Evolutionary conservation across 2,797 vertebrate genomes (phyloP).

Genomic region (Aplochiton taeniatus): DNA sequence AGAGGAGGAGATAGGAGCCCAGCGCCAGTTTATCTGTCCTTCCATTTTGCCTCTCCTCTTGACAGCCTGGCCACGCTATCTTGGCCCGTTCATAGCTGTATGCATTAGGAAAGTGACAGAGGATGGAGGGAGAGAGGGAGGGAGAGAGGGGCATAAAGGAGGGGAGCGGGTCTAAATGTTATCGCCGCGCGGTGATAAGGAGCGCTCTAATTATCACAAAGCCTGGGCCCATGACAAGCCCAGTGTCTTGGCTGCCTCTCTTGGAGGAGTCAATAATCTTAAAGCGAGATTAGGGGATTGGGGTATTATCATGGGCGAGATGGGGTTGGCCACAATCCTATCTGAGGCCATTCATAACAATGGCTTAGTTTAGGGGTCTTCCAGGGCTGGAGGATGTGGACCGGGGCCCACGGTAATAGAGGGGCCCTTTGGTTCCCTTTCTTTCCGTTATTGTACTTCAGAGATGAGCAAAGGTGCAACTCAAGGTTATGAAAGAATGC

Average conservation of each 20-base stretch:
- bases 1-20: too few relatives aligned
- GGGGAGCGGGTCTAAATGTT: constrained; percentile 67
- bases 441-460: too few relatives aligned
- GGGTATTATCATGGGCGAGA: constrained; percentile 23
- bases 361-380: constrained; percentile 6
- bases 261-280: constrained; percentile 45
- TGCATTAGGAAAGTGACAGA: constrained; percentile 54
- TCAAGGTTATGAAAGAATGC: background rate
- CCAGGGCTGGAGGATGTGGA: background rate
- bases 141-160: constrained; percentile 15
- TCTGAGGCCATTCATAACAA: constrained; percentile 1
- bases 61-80: constrained; percentile 55
- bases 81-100: constrained; percentile 61
- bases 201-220: constrained; percentile 72
- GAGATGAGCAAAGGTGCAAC: too few relatives aligned
- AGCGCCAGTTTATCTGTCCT: constrained; percentile 13
- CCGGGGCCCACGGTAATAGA: constrained; percentile 11
- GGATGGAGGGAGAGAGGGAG: background rate
- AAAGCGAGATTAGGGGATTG: constrained; percentile 32
- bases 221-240: constrained; percentile 37
- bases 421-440: too few relatives aligned
- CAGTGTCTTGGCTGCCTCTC: constrained; percentile 38
- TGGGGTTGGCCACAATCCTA: constrained; percentile 23
- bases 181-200: constrained; percentile 67
- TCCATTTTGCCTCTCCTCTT: constrained; percentile 49